Evolutionary conservation across 2,113 vertebrate genomes (phyloP).

Genomic region (Eptatretus burgeri): DNA sequence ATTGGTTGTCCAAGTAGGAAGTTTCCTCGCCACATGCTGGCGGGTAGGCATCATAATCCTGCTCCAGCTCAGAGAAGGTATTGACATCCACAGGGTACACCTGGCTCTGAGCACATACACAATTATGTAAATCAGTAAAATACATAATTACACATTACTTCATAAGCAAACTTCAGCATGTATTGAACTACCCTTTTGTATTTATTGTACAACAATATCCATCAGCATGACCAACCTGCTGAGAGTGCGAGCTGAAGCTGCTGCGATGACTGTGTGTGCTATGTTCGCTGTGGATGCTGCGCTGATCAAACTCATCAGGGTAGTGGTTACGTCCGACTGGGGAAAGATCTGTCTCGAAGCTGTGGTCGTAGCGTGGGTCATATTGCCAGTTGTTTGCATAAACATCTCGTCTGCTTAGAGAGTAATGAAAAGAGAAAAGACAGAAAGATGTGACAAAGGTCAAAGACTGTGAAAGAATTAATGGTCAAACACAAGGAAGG

Average conservation of each 20-base stretch:
- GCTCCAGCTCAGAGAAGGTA: not conserved
- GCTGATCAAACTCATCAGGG: conserved; percentile 3
- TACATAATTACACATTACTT: not conserved
- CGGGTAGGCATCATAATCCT: not conserved
- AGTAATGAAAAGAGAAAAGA: not conserved
- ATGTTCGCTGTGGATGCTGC: conserved; percentile 1
- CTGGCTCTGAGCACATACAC: not conserved
- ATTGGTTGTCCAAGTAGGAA: no score
- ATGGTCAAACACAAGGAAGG: no score
- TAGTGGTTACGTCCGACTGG: not conserved
- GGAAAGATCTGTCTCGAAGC: not conserved
- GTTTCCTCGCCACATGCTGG: no score
- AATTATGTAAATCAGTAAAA: not conserved
- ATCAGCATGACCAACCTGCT: no score
- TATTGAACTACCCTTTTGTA: not conserved
- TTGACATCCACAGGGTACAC: not conserved
- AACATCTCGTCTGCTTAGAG: not conserved
- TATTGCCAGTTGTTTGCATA: not conserved
- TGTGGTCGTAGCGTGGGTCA: not conserved
- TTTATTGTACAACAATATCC: no score
- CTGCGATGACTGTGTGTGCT: conserved; percentile 1
- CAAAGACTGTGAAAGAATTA: no score
- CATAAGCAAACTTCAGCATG: not conserved
- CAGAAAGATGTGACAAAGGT: not conserved
- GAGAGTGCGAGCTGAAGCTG: not conserved